Evolutionary conservation across 1,140 invertebrate genomes (phyloP).

Genomic region (Meteorus sp.): DNA sequence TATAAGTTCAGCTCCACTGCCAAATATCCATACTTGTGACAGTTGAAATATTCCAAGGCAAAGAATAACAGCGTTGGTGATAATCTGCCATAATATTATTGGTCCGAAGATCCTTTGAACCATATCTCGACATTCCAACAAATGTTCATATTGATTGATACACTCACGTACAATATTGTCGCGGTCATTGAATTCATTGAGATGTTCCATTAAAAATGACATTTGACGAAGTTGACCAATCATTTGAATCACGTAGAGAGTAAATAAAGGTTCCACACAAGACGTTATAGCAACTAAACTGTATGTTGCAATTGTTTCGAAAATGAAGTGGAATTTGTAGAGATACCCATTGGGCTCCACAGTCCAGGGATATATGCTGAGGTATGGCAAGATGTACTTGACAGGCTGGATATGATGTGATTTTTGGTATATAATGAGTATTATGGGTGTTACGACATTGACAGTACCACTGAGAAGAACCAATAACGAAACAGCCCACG

Average conservation of each 20-base stretch:
- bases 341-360: constrained; percentile 17
- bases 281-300: constrained; percentile 26
- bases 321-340: constrained; percentile 30
- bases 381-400: constrained; percentile 26
- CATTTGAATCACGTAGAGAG: constrained; percentile 37
- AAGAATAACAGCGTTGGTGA: constrained; percentile 34
- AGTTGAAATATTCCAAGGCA: constrained; percentile 40
- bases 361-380: constrained; percentile 26
- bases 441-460: constrained; percentile 16
- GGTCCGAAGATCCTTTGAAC: constrained; percentile 36
- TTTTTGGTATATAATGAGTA: background rate
- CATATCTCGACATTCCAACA: constrained; percentile 24
- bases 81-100: constrained; percentile 29
- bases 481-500: constrained; percentile 4
- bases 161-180: constrained; percentile 24
- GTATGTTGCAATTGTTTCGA: constrained; percentile 20
- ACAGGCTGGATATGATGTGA: constrained; percentile 3
- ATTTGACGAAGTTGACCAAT: constrained; percentile 21
- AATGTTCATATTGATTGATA: constrained; percentile 18
- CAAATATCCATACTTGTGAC: constrained; percentile 29
- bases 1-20: background rate
- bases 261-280: constrained; percentile 38
- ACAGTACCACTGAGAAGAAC: background rate
- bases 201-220: constrained; percentile 21
- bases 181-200: constrained; percentile 15